Base-by-base conservation (phyloP, 2,113 vertebrate genomes). In the Xyliphius kryptos region DNA sequence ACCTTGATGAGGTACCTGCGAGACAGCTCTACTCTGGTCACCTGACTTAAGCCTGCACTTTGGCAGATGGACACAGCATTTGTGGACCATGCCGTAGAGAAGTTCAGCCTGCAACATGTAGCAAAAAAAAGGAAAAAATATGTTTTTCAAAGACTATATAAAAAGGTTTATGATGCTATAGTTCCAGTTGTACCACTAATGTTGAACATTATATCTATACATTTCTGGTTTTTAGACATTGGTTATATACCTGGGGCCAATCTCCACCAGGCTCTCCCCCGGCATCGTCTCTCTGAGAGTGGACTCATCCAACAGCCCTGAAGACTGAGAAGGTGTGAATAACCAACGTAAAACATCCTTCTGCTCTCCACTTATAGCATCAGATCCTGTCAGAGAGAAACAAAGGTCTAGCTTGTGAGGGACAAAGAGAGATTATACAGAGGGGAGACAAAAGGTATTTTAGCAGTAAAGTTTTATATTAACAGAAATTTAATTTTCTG, bases 61-160 rank as follows among this genome's bases (percentile, higher is more conserved):
- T 66, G 81, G 59, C 91, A 95, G 69, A 95, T 89, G 13, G 93
- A 92, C 59, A 92, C 90, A 0, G 91, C 81, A 56, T 93, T 95
- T 17, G 90, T 95, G 26, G 91, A 95, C 72, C 84, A 84, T 0
- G 91, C 87, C 0, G 90, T 93, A 17, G 91, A 95, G 78, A 95
- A 92, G 74, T 92, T 95, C 78, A 95, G 57, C 79, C 93, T 95
- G 66, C 16, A 60, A 36, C 9, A 19, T 22, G 37, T 36, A 70
- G 52, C 19, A 46, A 1, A 1, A 32, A 51, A n/a, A n/a, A n/a
- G n/a, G 46, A 37, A 38, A 36, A 21, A n/a, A n/a, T n/a, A n/a
- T n/a, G n/a, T n/a, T n/a, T n/a, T n/a, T n/a, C n/a, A n/a, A n/a
- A n/a, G n/a, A n/a, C n/a, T n/a, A n/a, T n/a, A n/a, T n/a, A n/a